A percentile compares a stretch with the other conserved stretches of the same genome.
phyloP scores from a whole-genome alignment of 1,140 invertebrate species.

The Drosophila nasuta region DNA sequence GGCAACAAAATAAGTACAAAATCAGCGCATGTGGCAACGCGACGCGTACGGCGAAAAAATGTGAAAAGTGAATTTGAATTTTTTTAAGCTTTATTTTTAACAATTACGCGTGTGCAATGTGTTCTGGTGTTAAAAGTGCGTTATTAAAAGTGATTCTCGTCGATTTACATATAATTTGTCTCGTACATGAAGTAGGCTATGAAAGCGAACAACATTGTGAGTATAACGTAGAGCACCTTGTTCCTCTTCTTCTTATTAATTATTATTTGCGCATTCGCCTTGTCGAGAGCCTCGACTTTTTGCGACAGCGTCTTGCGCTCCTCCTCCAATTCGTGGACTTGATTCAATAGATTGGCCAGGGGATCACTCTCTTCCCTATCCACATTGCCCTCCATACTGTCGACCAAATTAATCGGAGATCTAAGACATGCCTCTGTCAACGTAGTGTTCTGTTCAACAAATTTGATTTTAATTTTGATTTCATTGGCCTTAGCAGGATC shows the following conservation, averaged over 20 bases:
- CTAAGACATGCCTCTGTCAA: background rate
- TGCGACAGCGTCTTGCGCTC: conserved; percentile 26
- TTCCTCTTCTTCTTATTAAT: background rate
- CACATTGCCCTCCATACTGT: conserved; percentile 4
- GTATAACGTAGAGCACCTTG: background rate
- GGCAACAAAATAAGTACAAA: too few species aligned
- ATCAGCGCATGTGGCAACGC: too few species aligned
- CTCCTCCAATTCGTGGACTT: conserved; percentile 40
- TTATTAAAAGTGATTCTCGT: background rate
- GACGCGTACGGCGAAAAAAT: too few species aligned
- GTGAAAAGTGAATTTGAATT: too few species aligned
- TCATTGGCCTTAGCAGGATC: conserved; percentile 29
- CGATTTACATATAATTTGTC: background rate
- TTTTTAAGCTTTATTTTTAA: too few species aligned
- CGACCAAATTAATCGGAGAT: background rate
- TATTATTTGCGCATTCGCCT: conserved; percentile 8
- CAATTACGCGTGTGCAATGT: background rate
- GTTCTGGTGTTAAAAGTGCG: too few species aligned
- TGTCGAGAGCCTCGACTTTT: conserved; percentile 25
- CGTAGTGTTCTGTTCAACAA: background rate
- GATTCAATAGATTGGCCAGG: conserved; percentile 13
- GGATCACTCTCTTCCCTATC: conserved; percentile 9
- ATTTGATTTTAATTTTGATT: conserved; percentile 51
- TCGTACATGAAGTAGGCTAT: background rate
- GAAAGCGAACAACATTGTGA: background rate